Base-by-base conservation (phyloP, 1,140 invertebrate species). In the Aricia agestis region DNA sequence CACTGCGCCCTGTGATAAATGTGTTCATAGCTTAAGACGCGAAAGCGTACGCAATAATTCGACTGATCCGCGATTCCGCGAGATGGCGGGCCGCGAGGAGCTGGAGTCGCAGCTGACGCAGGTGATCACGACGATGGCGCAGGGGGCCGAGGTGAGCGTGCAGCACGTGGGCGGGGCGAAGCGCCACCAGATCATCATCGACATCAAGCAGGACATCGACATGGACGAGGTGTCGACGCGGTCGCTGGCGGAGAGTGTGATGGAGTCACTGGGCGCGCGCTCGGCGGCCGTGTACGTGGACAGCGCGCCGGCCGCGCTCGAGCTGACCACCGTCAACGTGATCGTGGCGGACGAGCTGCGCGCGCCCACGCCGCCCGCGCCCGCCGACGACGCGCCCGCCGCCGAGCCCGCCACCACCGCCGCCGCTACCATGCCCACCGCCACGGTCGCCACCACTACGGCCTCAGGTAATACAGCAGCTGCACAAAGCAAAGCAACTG, bases 131-230 rank as follows among this genome's bases (percentile, higher is more conserved):
- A 71, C 88, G 87, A 84, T 89, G 76, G 83, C 87, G 10, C 85
- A 86, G 77, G 79, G 81, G 17, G 84, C 45, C 45, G 84, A 87
- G 69, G 89, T 90, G 59, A 89, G 90, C 79, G 91, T 92, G 1
- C 91, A 92, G 67, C 90, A 92, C 69, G 86, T 92, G 1, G 85
- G 82, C n/a, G 88, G 89, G 15, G 61, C 58, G n/a, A 92, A 92
- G 72, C 82, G 90, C 0, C 92, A 92, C 69, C 92, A 92, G 75
- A 92, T 92, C 36, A 92, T 92, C 70, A 92, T 92, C 65, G 92
- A 92, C 66, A 92, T 92, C 25, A 92, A 92, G 72, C 91, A 92
- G 72, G 92, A 92, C 65, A 92, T 92, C 66, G 90, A 92, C 66
- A 92, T 92, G 61, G 89, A 92, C 73, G 91, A 92, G 71, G 19